Evolutionary conservation across 2,797 vertebrate genomes (phyloP), one percentile per base, ranked within the genome.

Genomic region (Chelmon rostratus): DNA sequence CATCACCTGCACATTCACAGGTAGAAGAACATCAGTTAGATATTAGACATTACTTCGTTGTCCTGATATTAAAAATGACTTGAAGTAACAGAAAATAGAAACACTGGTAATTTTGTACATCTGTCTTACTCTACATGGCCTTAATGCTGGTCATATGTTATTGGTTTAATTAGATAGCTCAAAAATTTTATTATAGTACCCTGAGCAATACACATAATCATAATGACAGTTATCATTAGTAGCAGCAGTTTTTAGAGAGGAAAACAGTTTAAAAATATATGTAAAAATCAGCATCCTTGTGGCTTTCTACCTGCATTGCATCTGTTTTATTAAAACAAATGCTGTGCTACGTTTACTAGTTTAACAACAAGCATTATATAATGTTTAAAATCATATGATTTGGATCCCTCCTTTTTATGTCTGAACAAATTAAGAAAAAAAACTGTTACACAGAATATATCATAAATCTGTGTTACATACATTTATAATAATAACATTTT

Each of bases 1-100:
- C 97, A 98, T 98, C 82, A 99, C 96, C 98, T 99, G 94, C 57
- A 91, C 16, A 62, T 15, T 50, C 65, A 72, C 25, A 75, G 37
- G 46, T 6, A 35, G 2, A 42, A 42, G 1, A 28, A 16, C 46
- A 40, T 18, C 16, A 18, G 2, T 25, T 42, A 33, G 76, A 25
- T 18, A 49, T 54, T 70, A 67, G 4, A 40, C 18, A 44, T 78
- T 11, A 37, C 11, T 52, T 16, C 66, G 74, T 57, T 49, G 37
- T 42, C 18, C 3, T 25, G 18, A n/a, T 31, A 46, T 52, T 21
- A 31, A 18, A 33, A 64, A 18, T 47, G 0, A 54, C 42, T 58
- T 49, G 16, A 28, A 23, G 3, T 1, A 16, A 44, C 46, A 47
- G 8, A n/a, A 33, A 12, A 38, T 9, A 42, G 25, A 5, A n/a